Base-by-base conservation (phyloP, 2,797 vertebrate genomes). In the Notolabrus celidotus region DNA sequence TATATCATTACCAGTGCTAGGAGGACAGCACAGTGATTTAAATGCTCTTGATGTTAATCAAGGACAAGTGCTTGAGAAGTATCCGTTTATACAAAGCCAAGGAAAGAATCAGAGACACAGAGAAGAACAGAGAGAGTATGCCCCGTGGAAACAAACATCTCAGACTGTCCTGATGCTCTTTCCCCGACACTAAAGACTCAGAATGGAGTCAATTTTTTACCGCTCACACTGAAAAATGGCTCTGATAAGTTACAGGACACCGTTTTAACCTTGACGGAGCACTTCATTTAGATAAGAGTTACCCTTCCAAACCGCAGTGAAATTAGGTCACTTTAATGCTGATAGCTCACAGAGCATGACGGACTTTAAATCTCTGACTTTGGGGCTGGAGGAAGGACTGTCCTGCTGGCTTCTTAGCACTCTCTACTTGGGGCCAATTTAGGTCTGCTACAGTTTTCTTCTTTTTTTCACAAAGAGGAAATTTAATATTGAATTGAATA, bases 271-370 rank as follows among this genome's bases (percentile, higher is more conserved):
- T 88, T 89, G 87, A 80, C 73, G 74, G 76, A 89, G 79, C 57
- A 79, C 81, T 83, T 91, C 4, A 84, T 89, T 90, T 87, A 84
- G 88, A 90, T 85, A 88, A 84, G 75, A 68, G 55, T 83, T 74
- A 74, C 59, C 71, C 71, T 65, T 73, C 7, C 15, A 80, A 84
- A 77, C 64, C 22, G 64, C n/a, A 5, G 68, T 29, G 59, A 71
- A 88, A 88, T 86, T 73, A 82, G 88, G 86, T 88, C 85, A 84
- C 68, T 58, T 59, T 60, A 72, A 66, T 73, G 74, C 71, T 66
- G 1, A 56, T 2, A 63, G 85, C 67, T 52, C 39, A 20, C 54
- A 8, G 77, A 79, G 73, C 63, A 59, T 58, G 77, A 79, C 76
- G 42, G 71, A 66, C 55, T 73, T 74, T 66, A 71, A 76, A 75